Evolutionary conservation across 2,113 vertebrate genomes (phyloP).

Genomic region (Murina feae): DNA sequence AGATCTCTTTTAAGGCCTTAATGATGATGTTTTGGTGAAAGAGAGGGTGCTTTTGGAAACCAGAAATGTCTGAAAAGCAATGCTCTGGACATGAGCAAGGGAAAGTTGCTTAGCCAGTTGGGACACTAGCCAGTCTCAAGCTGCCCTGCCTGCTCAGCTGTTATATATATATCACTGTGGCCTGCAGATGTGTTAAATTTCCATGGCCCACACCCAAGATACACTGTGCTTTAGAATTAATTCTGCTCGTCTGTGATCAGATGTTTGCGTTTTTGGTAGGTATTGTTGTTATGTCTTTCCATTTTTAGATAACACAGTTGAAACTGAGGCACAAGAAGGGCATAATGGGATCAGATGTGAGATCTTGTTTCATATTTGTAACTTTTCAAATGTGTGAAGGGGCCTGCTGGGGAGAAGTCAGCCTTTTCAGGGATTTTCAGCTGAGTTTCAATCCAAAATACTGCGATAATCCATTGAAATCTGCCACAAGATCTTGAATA

Average conservation of each 20-base stretch:
- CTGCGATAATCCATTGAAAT: not conserved
- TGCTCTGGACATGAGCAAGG: not conserved
- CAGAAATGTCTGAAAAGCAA: conserved; percentile 37
- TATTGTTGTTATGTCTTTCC: not conserved
- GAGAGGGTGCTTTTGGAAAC: conserved; percentile 3
- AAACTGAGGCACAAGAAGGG: not conserved
- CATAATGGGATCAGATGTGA: not conserved
- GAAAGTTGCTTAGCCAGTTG: not conserved
- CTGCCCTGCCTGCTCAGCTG: not conserved
- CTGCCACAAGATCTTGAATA: not conserved
- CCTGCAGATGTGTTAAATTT: not conserved
- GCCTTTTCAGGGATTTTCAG: not conserved
- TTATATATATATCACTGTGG: not conserved
- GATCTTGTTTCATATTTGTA: not conserved
- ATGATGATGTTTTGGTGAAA: conserved; percentile 37
- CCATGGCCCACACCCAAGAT: not conserved
- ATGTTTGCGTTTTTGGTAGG: not conserved
- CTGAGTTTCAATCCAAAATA: not conserved
- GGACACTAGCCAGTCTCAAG: not conserved
- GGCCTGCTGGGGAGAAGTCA: not conserved
- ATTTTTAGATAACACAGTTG: not conserved
- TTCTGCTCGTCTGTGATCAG: not conserved
- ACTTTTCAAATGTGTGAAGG: conserved; percentile 19
- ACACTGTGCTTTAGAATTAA: not conserved
- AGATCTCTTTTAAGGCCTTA: conserved; percentile 66